Conservation (phyloP, 2,797 vertebrate species). For the Myiothlypis coronata region DNA sequence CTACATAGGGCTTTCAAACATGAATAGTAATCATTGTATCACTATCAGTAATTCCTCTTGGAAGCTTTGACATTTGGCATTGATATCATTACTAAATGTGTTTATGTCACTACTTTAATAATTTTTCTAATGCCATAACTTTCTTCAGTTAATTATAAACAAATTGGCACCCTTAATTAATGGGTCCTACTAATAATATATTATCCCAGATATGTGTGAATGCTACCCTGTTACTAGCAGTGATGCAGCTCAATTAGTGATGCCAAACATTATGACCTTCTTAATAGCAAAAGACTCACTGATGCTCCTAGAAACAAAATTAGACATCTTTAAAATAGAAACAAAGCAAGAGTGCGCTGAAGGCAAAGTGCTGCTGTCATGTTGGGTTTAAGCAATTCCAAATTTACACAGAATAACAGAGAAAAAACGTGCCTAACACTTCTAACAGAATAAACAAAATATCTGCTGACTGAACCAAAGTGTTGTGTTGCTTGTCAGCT, state of each 20-base stretch:
- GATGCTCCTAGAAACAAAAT: neutral
- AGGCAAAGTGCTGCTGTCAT: neutral
- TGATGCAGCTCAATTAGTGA: neutral
- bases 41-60: conserved; percentile 53
- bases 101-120: conserved; percentile 63
- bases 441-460: neutral
- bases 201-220: conserved; percentile 44
- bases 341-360: neutral
- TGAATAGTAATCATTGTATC: conserved; percentile 15
- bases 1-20: conserved; percentile 41
- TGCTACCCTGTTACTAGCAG: neutral
- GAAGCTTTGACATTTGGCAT: conserved; percentile 61
- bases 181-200: conserved; percentile 7
- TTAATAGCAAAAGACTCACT: neutral
- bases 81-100: conserved; percentile 45
- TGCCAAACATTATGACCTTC: neutral
- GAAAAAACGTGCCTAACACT: neutral
- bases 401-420: neutral
- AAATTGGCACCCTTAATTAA: conserved; percentile 66
- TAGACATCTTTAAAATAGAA: neutral
- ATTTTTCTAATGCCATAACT: conserved; percentile 62
- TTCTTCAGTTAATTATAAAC: conserved; percentile 69
- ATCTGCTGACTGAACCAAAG: neutral
- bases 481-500: neutral
- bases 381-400: neutral